Evolutionary conservation across 2,888 invertebrate genomes (phyloP).

Genomic region (Sarcophaga variegata): DNA sequence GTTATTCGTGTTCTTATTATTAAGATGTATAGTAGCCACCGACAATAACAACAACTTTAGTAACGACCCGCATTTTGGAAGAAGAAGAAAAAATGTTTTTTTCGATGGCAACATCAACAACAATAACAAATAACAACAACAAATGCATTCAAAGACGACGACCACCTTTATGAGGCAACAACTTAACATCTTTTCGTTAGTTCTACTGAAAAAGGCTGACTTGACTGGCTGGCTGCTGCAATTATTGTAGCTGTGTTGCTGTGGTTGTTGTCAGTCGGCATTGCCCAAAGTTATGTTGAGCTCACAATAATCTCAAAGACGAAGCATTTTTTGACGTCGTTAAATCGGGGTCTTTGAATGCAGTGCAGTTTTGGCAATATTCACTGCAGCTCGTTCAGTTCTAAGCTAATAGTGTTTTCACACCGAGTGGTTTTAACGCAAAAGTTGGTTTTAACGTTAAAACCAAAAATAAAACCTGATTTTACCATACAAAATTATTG

Average conservation of each 20-base stretch:
- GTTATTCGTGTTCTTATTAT: constrained; percentile 36
- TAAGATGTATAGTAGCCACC: constrained; percentile 55
- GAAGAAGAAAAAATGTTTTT: background rate
- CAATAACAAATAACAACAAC: constrained; percentile 24
- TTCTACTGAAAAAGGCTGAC: constrained; percentile 27
- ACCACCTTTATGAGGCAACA: constrained; percentile 67
- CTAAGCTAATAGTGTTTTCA: too few species aligned
- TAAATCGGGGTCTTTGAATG: too few species aligned
- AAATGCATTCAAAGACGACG: constrained; percentile 42
- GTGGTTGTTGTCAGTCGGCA: background rate
- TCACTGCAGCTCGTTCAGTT: too few species aligned
- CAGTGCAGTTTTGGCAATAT: too few species aligned
- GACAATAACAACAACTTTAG: background rate
- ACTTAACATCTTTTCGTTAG: constrained; percentile 49
- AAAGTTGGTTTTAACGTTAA: too few species aligned
- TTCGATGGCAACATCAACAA: constrained; percentile 56
- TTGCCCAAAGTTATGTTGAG: background rate
- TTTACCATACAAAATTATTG: too few species aligned
- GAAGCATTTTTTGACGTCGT: background rate
- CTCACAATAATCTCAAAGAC: background rate
- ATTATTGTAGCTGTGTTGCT: background rate
- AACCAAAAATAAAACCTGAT: too few species aligned
- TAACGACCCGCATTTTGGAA: constrained; percentile 44
- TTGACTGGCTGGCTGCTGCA: background rate
- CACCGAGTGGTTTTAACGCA: too few species aligned